Evolutionary conservation across 2,797 vertebrate species (phyloP).

Genomic region (Cebuella pygmaea): DNA sequence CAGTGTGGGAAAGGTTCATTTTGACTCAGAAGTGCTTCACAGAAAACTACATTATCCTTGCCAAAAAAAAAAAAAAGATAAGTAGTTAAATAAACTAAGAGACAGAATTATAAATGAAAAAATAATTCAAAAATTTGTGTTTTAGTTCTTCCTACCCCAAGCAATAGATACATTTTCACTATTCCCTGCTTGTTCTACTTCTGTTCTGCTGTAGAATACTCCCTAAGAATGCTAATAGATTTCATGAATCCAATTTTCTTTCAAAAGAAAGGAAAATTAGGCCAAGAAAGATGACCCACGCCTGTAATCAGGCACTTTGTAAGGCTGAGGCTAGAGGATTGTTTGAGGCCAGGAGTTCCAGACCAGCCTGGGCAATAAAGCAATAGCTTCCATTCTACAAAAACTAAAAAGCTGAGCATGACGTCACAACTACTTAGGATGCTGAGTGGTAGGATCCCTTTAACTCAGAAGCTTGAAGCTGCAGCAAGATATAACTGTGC

Average conservation of each 20-base stretch:
- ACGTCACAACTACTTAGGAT: too few relatives aligned
- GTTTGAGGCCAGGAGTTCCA: background rate
- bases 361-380: background rate
- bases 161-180: background rate
- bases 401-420: background rate
- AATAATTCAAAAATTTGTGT: background rate
- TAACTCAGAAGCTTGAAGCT: too few relatives aligned
- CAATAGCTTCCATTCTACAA: background rate
- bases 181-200: background rate
- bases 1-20: background rate
- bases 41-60: background rate
- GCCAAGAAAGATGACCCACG: background rate
- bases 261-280: conserved; percentile 35
- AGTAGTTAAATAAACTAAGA: background rate
- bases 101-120: background rate
- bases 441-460: too few relatives aligned
- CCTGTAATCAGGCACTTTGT: background rate
- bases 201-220: background rate
- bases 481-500: too few relatives aligned
- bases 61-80: background rate
- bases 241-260: background rate
- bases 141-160: background rate
- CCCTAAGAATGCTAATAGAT: background rate
- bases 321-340: background rate
- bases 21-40: background rate